Conservation (phyloP, 2,888 invertebrate genomes). For the Zaprionus obscuricornis region DNA sequence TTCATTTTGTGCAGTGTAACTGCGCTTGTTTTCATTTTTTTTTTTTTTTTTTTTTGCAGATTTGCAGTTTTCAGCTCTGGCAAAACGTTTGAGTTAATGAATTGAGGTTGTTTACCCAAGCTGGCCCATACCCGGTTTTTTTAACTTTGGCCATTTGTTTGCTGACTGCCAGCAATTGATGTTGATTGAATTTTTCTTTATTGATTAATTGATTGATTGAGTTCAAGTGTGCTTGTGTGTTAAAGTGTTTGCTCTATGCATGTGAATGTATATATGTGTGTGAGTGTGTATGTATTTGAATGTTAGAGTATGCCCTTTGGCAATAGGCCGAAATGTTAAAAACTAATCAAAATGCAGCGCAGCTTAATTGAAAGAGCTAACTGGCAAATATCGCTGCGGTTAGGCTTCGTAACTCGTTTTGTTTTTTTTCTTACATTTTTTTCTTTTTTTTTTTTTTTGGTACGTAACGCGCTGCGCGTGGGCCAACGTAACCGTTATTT, state of each 20-base stretch:
- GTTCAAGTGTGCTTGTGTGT: conserved; percentile 48
- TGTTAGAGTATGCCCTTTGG: conserved; percentile 4
- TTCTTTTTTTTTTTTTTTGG: conserved; percentile 7
- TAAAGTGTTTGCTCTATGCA: conserved; percentile 22
- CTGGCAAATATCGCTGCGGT: conserved; percentile 56
- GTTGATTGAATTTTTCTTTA: conserved; percentile 71
- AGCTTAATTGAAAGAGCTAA: conserved; percentile 66
- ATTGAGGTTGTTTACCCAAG: conserved; percentile 51
- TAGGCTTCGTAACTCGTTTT: conserved; percentile 51
- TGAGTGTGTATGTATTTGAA: background rate
- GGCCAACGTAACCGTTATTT: conserved; percentile 37
- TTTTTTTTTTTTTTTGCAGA: no score
- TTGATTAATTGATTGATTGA: conserved; percentile 73
- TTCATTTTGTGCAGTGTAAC: conserved; percentile 19
- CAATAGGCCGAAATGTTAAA: conserved; percentile 54
- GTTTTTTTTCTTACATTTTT: no score
- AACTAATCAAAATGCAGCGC: conserved; percentile 71
- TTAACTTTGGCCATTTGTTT: conserved; percentile 41
- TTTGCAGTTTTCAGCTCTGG: conserved; percentile 56
- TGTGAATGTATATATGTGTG: background rate
- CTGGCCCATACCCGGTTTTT: conserved; percentile 16
- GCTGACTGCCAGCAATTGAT: conserved; percentile 59
- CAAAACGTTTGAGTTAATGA: conserved; percentile 69
- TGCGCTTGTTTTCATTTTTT: conserved; percentile 17
- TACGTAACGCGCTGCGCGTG: conserved; percentile 19